These are phyloP conservation scores for Erpetoichthys calabaricus DNA, from an alignment of 2,797 vertebrate species.

Conservation along the genomic window DNA sequence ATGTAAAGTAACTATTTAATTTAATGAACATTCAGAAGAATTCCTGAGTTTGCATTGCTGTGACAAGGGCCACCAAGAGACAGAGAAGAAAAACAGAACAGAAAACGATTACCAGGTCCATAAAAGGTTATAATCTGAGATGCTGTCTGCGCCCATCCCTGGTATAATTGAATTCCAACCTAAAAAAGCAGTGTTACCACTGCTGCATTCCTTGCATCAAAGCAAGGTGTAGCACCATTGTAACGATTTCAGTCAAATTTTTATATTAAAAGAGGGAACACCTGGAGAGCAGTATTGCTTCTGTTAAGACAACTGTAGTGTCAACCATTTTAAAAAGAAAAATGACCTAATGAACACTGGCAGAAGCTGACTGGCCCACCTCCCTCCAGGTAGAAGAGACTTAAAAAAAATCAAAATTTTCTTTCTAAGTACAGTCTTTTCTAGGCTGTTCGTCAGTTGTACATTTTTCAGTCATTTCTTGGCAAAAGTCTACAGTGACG, in stretches of 20 bases:
- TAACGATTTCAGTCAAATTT: constrained; percentile 66
- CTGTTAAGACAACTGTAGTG: constrained; percentile 98
- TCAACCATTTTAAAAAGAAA: constrained; percentile 53
- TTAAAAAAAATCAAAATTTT: constrained; percentile 43
- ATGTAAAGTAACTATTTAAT: constrained; percentile 77
- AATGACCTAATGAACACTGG: constrained; percentile 56
- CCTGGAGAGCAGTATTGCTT: constrained; percentile 96
- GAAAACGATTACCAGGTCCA: constrained; percentile 80
- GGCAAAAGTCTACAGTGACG: constrained; percentile 96
- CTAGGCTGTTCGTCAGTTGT: constrained; percentile 93
- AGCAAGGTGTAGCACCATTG: constrained; percentile 86
- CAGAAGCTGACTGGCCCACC: constrained; percentile 63
- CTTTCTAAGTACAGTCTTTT: constrained; percentile 80
- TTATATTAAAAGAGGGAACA: constrained; percentile 66
- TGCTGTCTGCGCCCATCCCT: constrained; percentile 56
- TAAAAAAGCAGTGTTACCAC: constrained; percentile 61
- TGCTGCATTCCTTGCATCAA: constrained; percentile 55
- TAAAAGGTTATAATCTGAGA: constrained; percentile 65
- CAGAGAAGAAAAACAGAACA: constrained; percentile 30
- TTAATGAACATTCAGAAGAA: constrained; percentile 97
- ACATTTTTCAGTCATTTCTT: constrained; percentile 99
- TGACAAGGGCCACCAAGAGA: constrained; percentile 84
- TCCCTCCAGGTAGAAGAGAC: constrained; percentile 44
- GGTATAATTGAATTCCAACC: constrained; percentile 68
- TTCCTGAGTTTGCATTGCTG: constrained; percentile 97